phyloP scores from a whole-genome alignment of 2,797 vertebrate genomes.

The Mareca penelope region DNA sequence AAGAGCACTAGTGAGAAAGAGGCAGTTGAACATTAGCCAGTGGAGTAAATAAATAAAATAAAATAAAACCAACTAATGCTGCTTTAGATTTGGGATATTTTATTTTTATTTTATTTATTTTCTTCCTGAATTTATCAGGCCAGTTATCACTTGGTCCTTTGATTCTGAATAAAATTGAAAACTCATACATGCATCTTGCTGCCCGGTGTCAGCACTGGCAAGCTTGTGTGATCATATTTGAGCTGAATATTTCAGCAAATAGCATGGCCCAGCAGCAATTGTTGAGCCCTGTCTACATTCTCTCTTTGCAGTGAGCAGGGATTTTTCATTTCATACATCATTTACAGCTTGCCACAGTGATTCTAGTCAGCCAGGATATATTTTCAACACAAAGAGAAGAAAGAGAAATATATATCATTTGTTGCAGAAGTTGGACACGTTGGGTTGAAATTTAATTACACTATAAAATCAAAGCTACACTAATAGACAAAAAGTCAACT shows the following conservation, averaged over 20 bases:
- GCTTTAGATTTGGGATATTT: background rate
- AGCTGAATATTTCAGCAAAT: slow-evolving; percentile 69
- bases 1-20: background rate
- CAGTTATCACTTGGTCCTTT: slow-evolving; percentile 21
- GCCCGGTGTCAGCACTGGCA: slow-evolving; percentile 32
- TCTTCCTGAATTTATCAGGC: background rate
- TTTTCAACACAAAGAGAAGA: slow-evolving; percentile 61
- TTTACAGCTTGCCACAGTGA: slow-evolving; percentile 70
- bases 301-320: slow-evolving; percentile 57
- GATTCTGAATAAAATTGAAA: slow-evolving; percentile 37
- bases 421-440: slow-evolving; percentile 36
- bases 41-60: background rate
- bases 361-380: slow-evolving; percentile 60
- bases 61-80: background rate
- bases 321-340: slow-evolving; percentile 77
- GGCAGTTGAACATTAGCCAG: background rate
- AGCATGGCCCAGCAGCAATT: slow-evolving; percentile 55
- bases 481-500: slow-evolving; percentile 47
- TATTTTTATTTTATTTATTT: background rate
- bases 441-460: slow-evolving; percentile 68
- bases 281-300: slow-evolving; percentile 44
- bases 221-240: slow-evolving; percentile 46
- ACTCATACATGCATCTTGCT: slow-evolving; percentile 43
- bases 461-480: slow-evolving; percentile 44
- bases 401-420: slow-evolving; percentile 64